These are phyloP conservation scores for Palythoa caribaeorum DNA, from an alignment of 92 coral and sea anemone species.

Conservation along the genomic window DNA sequence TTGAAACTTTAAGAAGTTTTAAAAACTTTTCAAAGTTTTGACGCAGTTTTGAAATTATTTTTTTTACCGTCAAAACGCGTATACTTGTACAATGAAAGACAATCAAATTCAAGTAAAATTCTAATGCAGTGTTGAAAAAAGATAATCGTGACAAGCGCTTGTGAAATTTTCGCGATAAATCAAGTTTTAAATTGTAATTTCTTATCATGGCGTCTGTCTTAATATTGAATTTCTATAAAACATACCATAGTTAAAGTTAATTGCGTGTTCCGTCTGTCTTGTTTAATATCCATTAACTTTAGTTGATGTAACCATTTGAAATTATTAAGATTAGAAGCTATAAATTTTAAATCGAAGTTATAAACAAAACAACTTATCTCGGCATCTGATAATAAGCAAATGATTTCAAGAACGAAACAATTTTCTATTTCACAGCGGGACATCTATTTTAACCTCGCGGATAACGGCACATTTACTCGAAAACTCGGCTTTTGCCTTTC, in stretches of 20 bases:
- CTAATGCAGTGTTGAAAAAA: slow-evolving; percentile 13
- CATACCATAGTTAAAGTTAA: not conserved
- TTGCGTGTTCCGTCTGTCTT: not conserved
- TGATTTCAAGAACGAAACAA: not conserved
- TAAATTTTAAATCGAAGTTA: slow-evolving; percentile 14
- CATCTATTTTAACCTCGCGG: not conserved
- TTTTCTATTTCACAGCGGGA: slow-evolving; percentile 19
- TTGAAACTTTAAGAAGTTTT: not conserved
- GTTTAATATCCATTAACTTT: slow-evolving; percentile 16
- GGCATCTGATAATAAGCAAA: not conserved
- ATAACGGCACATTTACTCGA: not conserved
- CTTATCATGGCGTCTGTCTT: slow-evolving; percentile 9
- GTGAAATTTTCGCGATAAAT: not conserved
- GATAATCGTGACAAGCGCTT: not conserved
- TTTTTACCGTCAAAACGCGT: not conserved
- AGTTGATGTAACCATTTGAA: slow-evolving; percentile 29
- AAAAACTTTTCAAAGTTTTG: slow-evolving; percentile 1
- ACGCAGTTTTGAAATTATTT: not conserved
- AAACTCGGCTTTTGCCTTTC: not conserved
- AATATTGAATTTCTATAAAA: not conserved
- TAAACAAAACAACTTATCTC: slow-evolving; percentile 17
- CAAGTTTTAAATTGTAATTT: slow-evolving; percentile 25
- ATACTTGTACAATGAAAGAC: not conserved
- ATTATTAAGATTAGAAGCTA: slow-evolving; percentile 24
- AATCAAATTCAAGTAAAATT: not conserved